Conservation (phyloP, 2,113 vertebrate species). For the Xiphias gladius region DNA sequence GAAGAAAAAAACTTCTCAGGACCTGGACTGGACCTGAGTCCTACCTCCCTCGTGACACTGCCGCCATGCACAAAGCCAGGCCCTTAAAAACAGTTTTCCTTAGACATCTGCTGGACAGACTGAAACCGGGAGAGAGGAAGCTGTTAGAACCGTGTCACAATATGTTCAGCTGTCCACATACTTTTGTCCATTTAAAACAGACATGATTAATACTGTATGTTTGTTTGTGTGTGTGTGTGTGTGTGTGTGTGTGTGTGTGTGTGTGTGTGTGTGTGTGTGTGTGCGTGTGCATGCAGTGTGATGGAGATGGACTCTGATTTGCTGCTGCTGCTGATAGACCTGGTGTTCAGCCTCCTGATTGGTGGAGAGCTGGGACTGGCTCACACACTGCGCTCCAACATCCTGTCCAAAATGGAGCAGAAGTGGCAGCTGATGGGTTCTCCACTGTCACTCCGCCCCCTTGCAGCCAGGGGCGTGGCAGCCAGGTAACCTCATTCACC, state of each 20-base stretch:
- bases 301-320: slow-evolving; percentile 94
- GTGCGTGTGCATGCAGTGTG: slow-evolving; percentile 78
- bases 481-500: slow-evolving; percentile 86
- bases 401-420: slow-evolving; percentile 94
- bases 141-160: no score
- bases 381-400: slow-evolving; percentile 90
- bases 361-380: slow-evolving; percentile 91
- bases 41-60: no score
- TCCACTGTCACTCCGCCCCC: slow-evolving; percentile 88
- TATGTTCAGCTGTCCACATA: not conserved
- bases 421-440: slow-evolving; percentile 90
- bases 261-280: slow-evolving; percentile 41
- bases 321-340: slow-evolving; percentile 91
- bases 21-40: no score
- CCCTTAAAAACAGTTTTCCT: no score
- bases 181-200: no score
- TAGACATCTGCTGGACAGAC: no score
- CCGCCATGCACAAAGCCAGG: no score
- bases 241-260: slow-evolving; percentile 35
- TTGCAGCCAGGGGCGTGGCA: slow-evolving; percentile 92
- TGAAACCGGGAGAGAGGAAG: no score
- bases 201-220: no score
- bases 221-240: slow-evolving; percentile 38
- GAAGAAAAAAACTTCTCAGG: no score
- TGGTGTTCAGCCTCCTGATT: slow-evolving; percentile 91